Conservation (phyloP, 64 coral and sea anemone species). For the Acropora tenuis region DNA sequence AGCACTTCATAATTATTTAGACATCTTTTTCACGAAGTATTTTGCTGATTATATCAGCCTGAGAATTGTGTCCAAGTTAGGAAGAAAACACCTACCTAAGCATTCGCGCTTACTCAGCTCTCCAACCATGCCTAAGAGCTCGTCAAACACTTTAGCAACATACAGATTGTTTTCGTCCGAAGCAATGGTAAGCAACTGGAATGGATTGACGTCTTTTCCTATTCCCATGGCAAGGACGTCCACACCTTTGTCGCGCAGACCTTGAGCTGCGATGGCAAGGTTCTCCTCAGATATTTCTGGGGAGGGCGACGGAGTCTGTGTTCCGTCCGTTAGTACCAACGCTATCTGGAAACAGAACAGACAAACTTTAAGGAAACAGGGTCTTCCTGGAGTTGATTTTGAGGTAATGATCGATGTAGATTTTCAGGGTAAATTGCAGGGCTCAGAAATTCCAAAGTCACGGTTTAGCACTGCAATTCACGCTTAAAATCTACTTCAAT, state of each 20-base stretch:
- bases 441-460: too few species aligned
- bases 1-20: too few species aligned
- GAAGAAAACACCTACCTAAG: conserved; percentile 19
- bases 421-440: too few species aligned
- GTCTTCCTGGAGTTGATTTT: too few species aligned
- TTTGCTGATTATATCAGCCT: too few species aligned
- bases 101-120: conserved; percentile 57
- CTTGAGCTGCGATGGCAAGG: background rate
- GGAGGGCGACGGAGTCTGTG: conserved; percentile 54
- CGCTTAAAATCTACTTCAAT: too few species aligned
- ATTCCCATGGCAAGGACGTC: conserved; percentile 51
- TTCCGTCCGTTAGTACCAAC: conserved; percentile 75
- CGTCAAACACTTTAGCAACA: conserved; percentile 49
- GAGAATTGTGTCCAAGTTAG: too few species aligned
- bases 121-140: conserved; percentile 28
- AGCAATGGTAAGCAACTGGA: conserved; percentile 43
- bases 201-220: conserved; percentile 45
- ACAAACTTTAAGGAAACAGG: too few species aligned
- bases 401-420: too few species aligned
- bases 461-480: too few species aligned
- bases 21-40: too few species aligned
- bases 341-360: conserved; percentile 45
- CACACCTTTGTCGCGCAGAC: conserved; percentile 36
- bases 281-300: background rate
- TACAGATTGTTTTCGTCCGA: conserved; percentile 24